Evolutionary conservation across 1,140 invertebrate genomes (phyloP), one percentile per base, ranked within the genome.

Genomic region (Chlorops oryzae): DNA sequence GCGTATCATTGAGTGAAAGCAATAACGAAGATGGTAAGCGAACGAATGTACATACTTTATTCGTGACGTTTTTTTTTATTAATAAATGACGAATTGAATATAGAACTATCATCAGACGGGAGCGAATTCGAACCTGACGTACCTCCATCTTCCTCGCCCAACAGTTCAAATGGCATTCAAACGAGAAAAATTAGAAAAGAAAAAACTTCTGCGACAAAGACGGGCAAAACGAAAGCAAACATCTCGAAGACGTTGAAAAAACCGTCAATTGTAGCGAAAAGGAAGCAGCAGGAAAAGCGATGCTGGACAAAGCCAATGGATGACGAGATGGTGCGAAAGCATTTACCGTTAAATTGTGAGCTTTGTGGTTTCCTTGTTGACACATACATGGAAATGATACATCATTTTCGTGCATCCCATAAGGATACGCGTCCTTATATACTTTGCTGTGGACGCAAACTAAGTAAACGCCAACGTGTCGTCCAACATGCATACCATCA

Each of bases 301-400:
- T 51, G n/a, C 5, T 21, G 38, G 21, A 22, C 32, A 10, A 37
- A 38, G 32, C 21, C 42, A 12, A 45, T 38, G 25, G 65, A 69
- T 23, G 65, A 69, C 15, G 65, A 68, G 22, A 46, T 69, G 2
- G 63, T 69, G 2, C 62, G 62, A 34, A 62, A 62, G 13, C 63
- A 65, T 45, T 59, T 69, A 38, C 61, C 63, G n/a, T 68, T 69
- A 65, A 63, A 55, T 34, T 69, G 65, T 45, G 63, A 69, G 32
- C 48, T 69, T 24, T 69, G 65, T 42, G 58, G 63, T 28, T 69
- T 65, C 37, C 47, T 69, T 34, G 65, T 61, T 4, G 54, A 63
- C 17, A 59, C 65, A 22, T 69, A 65, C 18, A 52, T 62, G 9
- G 61, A 61, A 13, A 59, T 69, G n/a, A 48, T 56, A 9, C 57